phyloP scores from a whole-genome alignment of 2,797 vertebrate species.

The Cichlasoma orientale region DNA sequence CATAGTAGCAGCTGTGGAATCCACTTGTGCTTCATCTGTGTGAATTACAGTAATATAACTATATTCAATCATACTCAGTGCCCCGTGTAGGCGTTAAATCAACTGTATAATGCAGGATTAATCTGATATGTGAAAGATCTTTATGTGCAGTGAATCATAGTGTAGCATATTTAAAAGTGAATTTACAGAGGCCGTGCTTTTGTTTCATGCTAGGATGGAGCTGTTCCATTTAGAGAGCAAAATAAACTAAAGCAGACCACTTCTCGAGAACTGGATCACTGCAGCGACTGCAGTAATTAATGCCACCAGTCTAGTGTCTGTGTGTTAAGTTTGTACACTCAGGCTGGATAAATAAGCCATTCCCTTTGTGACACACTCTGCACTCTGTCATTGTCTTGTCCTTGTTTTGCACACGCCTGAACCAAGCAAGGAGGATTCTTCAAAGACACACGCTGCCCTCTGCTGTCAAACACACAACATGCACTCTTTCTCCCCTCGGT shows the following conservation, averaged over 20 bases:
- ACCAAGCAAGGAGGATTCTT: slow-evolving; percentile 19
- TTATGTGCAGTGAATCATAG: slow-evolving; percentile 12
- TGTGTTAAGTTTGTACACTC: slow-evolving; percentile 30
- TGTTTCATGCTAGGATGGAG: background rate
- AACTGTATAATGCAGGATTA: background rate
- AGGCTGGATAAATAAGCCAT: slow-evolving; percentile 33
- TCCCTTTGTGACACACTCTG: slow-evolving; percentile 34
- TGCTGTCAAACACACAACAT: slow-evolving; percentile 66
- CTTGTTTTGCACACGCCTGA: slow-evolving; percentile 39
- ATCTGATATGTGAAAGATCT: background rate
- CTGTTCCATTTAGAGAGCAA: background rate
- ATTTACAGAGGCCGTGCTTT: background rate
- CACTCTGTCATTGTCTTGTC: slow-evolving; percentile 37
- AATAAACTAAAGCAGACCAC: background rate
- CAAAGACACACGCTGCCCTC: slow-evolving; percentile 70
- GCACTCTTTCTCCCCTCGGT: slow-evolving; percentile 25
- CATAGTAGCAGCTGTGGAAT: slow-evolving; percentile 11
- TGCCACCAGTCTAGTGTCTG: slow-evolving; percentile 33
- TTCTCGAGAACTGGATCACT: slow-evolving; percentile 4
- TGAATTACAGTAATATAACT: slow-evolving; percentile 7
- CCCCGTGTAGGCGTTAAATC: background rate
- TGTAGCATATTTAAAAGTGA: slow-evolving; percentile 8
- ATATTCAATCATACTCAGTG: background rate
- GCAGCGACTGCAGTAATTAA: slow-evolving; percentile 38
- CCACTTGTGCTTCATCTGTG: slow-evolving; percentile 40